Conservation (phyloP, 2,888 invertebrate genomes). For the Plemyria rubiginata region DNA sequence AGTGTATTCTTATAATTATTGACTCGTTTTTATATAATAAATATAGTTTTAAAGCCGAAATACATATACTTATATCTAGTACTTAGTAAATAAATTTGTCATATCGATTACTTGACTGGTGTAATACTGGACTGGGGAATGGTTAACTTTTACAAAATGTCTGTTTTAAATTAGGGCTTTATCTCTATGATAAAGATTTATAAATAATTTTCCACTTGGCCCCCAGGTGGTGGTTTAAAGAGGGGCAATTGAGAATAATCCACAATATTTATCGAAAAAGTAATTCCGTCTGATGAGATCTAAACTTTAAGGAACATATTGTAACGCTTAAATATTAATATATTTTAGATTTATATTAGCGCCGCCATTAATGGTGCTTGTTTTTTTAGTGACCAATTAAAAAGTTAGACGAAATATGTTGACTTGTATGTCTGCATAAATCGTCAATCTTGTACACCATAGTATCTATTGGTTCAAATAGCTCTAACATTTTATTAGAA, state of each 20-base stretch:
- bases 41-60: conserved; percentile 68
- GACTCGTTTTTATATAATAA: conserved; percentile 72
- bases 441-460: background rate
- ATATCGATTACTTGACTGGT: conserved; percentile 45
- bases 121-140: conserved; percentile 73
- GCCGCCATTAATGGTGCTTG: background rate
- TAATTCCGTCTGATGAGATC: background rate
- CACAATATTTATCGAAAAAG: background rate
- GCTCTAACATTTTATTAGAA: conserved; percentile 7
- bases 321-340: background rate
- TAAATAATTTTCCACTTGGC: background rate
- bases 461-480: conserved; percentile 6
- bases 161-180: background rate
- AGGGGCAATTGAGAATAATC: background rate
- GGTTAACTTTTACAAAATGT: background rate
- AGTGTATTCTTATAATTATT: conserved; percentile 72
- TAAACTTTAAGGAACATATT: conserved; percentile 4
- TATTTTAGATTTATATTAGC: background rate
- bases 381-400: background rate
- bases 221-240: background rate
- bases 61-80: conserved; percentile 35
- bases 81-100: conserved; percentile 33
- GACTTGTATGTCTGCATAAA: background rate
- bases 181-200: background rate
- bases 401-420: background rate